A percentile compares a stretch with the other conserved stretches of the same genome.
Evolutionary conservation across 2,797 vertebrate genomes (phyloP).

Genomic region (Xyrichtys novacula): DNA sequence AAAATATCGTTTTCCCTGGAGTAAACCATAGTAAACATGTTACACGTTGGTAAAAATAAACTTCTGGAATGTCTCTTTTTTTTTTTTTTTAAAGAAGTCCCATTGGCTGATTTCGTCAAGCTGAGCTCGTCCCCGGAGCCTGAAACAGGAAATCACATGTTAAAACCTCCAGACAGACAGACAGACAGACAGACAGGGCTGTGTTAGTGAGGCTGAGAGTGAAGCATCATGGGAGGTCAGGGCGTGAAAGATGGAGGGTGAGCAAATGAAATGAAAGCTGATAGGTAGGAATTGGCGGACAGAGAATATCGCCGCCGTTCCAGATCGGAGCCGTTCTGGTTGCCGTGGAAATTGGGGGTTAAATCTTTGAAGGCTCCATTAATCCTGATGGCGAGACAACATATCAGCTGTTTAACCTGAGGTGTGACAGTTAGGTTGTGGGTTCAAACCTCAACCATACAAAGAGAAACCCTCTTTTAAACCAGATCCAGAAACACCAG

Average conservation of each 20-base stretch:
- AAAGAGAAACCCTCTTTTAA: too few relatives aligned
- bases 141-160: conserved; percentile 78
- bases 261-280: neutral
- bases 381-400: too few relatives aligned
- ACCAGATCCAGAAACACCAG: too few relatives aligned
- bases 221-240: conserved; percentile 41
- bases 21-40: conserved; percentile 91
- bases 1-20: conserved; percentile 90
- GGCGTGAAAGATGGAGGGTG: neutral
- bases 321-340: too few relatives aligned
- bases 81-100: conserved; percentile 88
- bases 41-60: conserved; percentile 90
- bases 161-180: conserved; percentile 24
- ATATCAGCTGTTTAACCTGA: too few relatives aligned
- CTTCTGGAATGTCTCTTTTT: conserved; percentile 95
- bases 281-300: too few relatives aligned
- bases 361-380: too few relatives aligned
- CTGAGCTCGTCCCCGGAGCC: conserved; percentile 97
- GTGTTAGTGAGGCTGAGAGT: conserved; percentile 11
- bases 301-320: too few relatives aligned
- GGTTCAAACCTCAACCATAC: too few relatives aligned
- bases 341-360: too few relatives aligned
- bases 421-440: too few relatives aligned
- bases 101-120: conserved; percentile 94
- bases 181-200: conserved; percentile 10